Evolutionary conservation across 2,113 vertebrate species (phyloP).

Genomic region (Alligator mississippiensis): DNA sequence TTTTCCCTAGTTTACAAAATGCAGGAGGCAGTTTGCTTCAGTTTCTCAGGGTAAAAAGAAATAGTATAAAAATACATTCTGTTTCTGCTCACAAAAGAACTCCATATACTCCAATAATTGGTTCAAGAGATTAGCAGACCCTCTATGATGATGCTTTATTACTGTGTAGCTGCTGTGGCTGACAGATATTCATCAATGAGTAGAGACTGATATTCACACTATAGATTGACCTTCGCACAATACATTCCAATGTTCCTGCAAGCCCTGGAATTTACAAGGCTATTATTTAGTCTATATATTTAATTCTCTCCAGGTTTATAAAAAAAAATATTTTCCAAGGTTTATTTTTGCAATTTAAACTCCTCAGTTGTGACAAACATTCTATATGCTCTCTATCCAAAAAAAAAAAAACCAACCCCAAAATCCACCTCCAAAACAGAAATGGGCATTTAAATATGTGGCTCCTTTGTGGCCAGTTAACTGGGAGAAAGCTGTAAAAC

Average conservation of each 20-base stretch:
- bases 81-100: neutral
- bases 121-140: neutral
- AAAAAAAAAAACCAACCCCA: neutral
- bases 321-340: neutral
- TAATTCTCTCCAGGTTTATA: neutral
- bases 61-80: neutral
- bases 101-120: accelerated
- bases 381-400: neutral
- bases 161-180: neutral
- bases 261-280: neutral
- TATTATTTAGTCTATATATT: neutral
- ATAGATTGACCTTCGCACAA: neutral
- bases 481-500: neutral
- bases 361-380: neutral
- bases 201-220: neutral
- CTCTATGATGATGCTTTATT: neutral
- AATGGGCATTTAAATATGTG: neutral
- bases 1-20: neutral
- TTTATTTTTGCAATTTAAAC: neutral
- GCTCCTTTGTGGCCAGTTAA: neutral
- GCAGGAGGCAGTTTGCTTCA: neutral
- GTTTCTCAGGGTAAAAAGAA: neutral
- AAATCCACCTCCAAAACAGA: neutral
- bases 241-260: accelerated
- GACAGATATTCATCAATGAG: neutral